Evolutionary conservation across 1,140 invertebrate species (phyloP).

Genomic region (Gonatopus flavifemur): DNA sequence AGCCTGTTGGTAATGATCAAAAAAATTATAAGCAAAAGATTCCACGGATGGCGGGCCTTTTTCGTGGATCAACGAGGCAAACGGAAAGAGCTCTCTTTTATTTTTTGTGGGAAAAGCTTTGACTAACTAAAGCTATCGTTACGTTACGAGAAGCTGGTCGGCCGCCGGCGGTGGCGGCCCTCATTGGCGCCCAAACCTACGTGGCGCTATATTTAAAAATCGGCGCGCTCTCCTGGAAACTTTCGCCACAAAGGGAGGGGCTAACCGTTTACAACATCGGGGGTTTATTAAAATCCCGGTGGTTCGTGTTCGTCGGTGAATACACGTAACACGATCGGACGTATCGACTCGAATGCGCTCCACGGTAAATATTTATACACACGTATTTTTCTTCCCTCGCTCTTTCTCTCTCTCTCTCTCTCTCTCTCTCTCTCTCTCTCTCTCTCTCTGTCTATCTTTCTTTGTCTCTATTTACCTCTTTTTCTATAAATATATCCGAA

Average conservation of each 20-base stretch:
- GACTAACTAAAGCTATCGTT: too few species aligned
- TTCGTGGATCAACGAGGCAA: constrained; percentile 58
- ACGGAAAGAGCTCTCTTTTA: constrained; percentile 45
- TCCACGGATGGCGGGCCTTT: constrained; percentile 58
- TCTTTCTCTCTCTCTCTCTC: neutral
- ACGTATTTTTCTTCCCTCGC: neutral
- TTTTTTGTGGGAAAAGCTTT: constrained; percentile 55
- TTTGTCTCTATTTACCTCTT: constrained; percentile 6
- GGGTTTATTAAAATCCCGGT: constrained; percentile 59
- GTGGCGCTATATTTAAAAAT: constrained; percentile 58
- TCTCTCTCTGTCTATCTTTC: neutral
- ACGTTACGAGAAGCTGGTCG: constrained; percentile 27
- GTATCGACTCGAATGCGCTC: too few species aligned
- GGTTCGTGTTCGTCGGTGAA: constrained; percentile 31
- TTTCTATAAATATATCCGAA: too few species aligned
- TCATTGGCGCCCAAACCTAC: constrained; percentile 49
- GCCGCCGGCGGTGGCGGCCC: constrained; percentile 29
- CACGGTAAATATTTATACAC: too few species aligned
- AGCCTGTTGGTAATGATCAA: constrained; percentile 56
- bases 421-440: neutral
- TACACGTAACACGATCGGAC: constrained; percentile 1
- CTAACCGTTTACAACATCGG: constrained; percentile 56
- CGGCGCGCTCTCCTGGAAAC: constrained; percentile 56
- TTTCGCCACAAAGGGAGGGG: constrained; percentile 54
- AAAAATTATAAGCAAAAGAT: constrained; percentile 61